Conservation (phyloP, 2,888 invertebrate species). For the Macropis europaea region DNA sequence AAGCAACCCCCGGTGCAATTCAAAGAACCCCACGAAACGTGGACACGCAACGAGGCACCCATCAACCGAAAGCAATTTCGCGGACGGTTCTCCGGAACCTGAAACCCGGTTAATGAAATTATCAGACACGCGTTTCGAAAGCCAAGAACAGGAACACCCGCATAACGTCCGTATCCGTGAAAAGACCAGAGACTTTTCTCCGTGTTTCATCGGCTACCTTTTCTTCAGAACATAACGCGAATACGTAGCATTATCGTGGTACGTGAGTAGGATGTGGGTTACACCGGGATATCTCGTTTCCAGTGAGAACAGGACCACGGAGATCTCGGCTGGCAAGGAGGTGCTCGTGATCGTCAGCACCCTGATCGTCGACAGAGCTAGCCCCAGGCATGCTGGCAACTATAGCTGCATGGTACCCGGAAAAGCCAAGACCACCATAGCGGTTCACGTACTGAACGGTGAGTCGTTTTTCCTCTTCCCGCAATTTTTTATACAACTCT, state of each 20-base stretch:
- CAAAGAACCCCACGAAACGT: not conserved
- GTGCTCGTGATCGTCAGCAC: conserved; percentile 80
- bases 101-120: conserved; percentile 18
- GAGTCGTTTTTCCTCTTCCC: conserved; percentile 61
- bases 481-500: too few species aligned
- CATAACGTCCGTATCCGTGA: conserved; percentile 3
- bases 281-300: conserved; percentile 21
- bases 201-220: not conserved
- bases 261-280: conserved; percentile 25
- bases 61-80: not conserved
- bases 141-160: not conserved
- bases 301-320: conserved; percentile 80
- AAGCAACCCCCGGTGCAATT: too few species aligned
- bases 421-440: conserved; percentile 82
- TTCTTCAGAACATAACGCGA: not conserved
- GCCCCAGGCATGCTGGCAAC: conserved; percentile 83
- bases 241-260: conserved; percentile 9
- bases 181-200: not conserved
- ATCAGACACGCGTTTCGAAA: not conserved
- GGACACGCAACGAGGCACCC: not conserved
- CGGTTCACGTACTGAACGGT: conserved; percentile 85
- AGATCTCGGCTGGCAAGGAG: conserved; percentile 74
- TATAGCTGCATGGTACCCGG: conserved; percentile 82
- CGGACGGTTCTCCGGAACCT: not conserved
- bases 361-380: conserved; percentile 81